Evolutionary conservation across 2,113 vertebrate species (phyloP), one percentile per base, ranked within the genome.

Genomic region (Synodontis membranacea): DNA sequence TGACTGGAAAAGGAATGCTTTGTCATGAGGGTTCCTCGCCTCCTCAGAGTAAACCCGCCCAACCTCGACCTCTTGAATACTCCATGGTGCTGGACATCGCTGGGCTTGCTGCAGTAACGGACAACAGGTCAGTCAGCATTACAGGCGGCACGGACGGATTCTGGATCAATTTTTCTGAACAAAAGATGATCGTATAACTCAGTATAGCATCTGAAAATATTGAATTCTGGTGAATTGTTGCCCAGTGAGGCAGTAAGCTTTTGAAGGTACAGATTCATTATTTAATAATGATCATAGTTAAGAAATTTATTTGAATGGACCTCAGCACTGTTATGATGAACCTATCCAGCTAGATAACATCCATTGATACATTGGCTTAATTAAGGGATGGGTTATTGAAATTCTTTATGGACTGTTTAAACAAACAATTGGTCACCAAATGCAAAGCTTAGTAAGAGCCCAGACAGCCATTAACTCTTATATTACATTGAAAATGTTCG

Each of bases 11-110:
- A 0, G 98, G 98, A 58, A 96, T 97, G 96, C 93, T 99, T 34
- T 98, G 97, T 89, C 98, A 99, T 0, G 98, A 99, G 89, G 98
- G 98, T 39, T 99, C 98, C 0, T 97, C 97, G 0, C 97, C 97
- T 9, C 98, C 98, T 2, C 97, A 98, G 88, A 98, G 95, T 46
- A 98, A 96, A 85, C 94, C 96, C 0, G 91, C 94, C 0, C 95
- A 96, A 48, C 92, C 96, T 2, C 95, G 95, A 0, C 94, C 96
- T 0, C 86, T 93, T 0, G 96, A 97, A 88, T 97, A 96, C 0
- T 97, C 95, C 0, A 90, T 98, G 91, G 97, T 99, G 86, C 92
- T 99, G 50, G 98, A 99, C 82, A 98, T 99, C 0, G 97, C 98
- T 0, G 98, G 97, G 14, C 94, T 99, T 0, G 97, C 97, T 3